Evolutionary conservation across 2,888 invertebrate genomes (phyloP).

Genomic region (Caenorhabditis japonica): DNA sequence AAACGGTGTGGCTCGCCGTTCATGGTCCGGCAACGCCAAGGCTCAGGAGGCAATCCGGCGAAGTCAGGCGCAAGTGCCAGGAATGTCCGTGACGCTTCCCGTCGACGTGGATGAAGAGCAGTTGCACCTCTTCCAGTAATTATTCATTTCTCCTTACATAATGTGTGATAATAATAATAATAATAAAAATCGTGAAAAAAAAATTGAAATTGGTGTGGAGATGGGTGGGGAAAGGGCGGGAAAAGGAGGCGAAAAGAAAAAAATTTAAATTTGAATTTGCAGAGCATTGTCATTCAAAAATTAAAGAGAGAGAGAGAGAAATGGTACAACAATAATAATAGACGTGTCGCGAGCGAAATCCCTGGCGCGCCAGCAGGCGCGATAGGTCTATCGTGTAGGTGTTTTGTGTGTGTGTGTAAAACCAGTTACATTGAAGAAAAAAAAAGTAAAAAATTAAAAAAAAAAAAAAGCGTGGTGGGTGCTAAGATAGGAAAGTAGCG

Average conservation of each 20-base stretch:
- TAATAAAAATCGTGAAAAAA: conserved; percentile 28
- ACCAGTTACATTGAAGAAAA: conserved; percentile 50
- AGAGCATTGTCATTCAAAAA: conserved; percentile 34
- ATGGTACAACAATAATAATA: no score
- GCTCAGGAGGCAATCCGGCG: conserved; percentile 80
- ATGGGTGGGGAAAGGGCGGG: neutral
- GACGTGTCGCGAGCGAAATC: no score
- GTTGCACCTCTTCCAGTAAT: conserved; percentile 44
- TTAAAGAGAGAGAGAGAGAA: conserved; percentile 19
- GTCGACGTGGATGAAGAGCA: conserved; percentile 76
- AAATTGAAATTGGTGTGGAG: conserved; percentile 13
- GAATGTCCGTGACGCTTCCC: conserved; percentile 81
- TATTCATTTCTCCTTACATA: conserved; percentile 58
- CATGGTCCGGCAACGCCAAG: conserved; percentile 81
- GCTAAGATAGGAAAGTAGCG: conserved; percentile 49
- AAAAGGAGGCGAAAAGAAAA: neutral
- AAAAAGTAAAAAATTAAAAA: conserved; percentile 21
- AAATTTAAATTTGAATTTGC: neutral
- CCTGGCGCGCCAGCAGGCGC: conserved; percentile 7
- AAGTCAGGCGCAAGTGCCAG: conserved; percentile 79
- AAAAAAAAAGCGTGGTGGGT: conserved; percentile 7
- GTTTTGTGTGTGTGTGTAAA: no score
- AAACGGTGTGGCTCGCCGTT: conserved; percentile 81
- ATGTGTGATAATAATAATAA: no score
- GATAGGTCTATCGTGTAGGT: no score